Percentiles rank a stretch among this genome's conserved stretches.
Conservation (phyloP, 2,888 invertebrate genomes). For the Agrotis clavis region DNA sequence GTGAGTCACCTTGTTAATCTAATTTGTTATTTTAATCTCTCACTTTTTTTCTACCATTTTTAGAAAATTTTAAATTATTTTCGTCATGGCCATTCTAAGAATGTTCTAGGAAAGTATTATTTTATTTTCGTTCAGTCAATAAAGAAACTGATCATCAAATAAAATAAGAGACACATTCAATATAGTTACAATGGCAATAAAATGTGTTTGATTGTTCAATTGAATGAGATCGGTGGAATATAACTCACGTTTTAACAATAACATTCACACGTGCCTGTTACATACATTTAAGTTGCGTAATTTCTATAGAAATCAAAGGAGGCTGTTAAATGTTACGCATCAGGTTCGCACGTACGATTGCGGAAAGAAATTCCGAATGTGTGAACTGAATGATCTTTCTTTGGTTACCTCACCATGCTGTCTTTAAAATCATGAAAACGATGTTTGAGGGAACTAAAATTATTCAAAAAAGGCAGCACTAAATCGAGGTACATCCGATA, state of each 20-base stretch:
- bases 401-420: conserved; percentile 23
- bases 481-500: no score
- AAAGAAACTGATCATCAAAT: conserved; percentile 12
- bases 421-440: background rate
- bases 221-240: conserved; percentile 39
- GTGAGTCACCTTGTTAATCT: background rate
- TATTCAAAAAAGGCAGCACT: no score
- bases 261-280: conserved; percentile 47
- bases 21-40: background rate
- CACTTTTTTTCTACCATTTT: background rate
- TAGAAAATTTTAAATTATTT: background rate
- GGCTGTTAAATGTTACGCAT: conserved; percentile 25
- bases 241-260: conserved; percentile 56
- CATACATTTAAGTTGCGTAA: conserved; percentile 47
- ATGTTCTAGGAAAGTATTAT: background rate
- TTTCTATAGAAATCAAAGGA: conserved; percentile 27
- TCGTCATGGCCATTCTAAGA: background rate
- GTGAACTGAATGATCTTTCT: conserved; percentile 44
- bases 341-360: conserved; percentile 23
- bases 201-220: conserved; percentile 46
- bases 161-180: conserved; percentile 11
- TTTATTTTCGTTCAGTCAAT: conserved; percentile 15
- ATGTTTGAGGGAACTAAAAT: no score
- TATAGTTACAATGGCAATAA: conserved; percentile 26
- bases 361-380: conserved; percentile 25